A percentile compares a stretch with the other conserved stretches of the same genome.
Conservation (phyloP, 1,140 invertebrate genomes). For the Zaprionus davidi region DNA sequence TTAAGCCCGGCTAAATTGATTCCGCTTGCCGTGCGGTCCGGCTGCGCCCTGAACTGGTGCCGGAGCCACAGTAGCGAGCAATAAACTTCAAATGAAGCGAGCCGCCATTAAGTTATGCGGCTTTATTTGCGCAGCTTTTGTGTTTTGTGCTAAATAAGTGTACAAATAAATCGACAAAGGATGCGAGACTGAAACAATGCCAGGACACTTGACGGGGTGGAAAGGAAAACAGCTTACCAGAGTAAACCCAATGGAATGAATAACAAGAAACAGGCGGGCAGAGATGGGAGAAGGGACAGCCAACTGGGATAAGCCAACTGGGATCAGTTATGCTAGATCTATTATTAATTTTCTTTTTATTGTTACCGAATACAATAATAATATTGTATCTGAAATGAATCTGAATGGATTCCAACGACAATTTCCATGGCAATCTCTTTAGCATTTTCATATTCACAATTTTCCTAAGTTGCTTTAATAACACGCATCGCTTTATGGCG, state of each 20-base stretch:
- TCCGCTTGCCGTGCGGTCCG: slow-evolving; percentile 19
- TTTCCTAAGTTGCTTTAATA: slow-evolving; percentile 52
- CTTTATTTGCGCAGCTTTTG: slow-evolving; percentile 62
- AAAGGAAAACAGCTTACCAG: slow-evolving; percentile 18
- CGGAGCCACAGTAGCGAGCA: slow-evolving; percentile 41
- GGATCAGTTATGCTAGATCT: slow-evolving; percentile 24
- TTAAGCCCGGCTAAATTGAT: slow-evolving; percentile 80
- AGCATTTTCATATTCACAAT: slow-evolving; percentile 35
- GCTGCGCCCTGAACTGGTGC: slow-evolving; percentile 35
- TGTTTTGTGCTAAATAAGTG: slow-evolving; percentile 71
- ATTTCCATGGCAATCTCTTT: not conserved
- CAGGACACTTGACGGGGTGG: slow-evolving; percentile 5
- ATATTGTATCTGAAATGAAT: not conserved
- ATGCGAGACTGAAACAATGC: slow-evolving; percentile 55
- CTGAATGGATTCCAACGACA: not conserved
- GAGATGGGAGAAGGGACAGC: not conserved
- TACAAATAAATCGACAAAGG: slow-evolving; percentile 75
- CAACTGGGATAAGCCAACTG: slow-evolving; percentile 21
- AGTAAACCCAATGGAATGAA: slow-evolving; percentile 1
- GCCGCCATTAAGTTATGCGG: slow-evolving; percentile 77
- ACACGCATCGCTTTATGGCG: slow-evolving; percentile 29
- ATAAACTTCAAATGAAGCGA: slow-evolving; percentile 81
- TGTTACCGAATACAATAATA: not conserved
- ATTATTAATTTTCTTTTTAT: slow-evolving; percentile 22
- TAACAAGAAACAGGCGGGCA: not conserved